Percentiles rank a stretch among this genome's conserved stretches.
Evolutionary conservation across 1,140 invertebrate species (phyloP).

Genomic region (Mactra quadrangularis): DNA sequence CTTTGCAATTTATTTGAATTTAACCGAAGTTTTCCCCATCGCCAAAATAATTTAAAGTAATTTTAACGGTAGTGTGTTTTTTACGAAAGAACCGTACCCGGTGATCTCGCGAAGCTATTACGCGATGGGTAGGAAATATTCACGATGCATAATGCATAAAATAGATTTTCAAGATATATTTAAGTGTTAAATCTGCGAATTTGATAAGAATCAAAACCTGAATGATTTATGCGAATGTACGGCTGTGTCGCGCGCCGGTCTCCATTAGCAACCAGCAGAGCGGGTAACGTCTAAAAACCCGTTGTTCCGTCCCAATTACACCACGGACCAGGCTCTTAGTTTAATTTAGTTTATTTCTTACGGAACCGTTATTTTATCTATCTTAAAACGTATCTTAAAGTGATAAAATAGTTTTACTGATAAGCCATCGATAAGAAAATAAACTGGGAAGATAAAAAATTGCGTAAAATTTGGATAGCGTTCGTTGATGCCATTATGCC

Average conservation of each 20-base stretch:
- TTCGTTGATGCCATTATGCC: constrained; percentile 33
- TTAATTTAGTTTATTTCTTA: constrained; percentile 40
- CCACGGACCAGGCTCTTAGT: constrained; percentile 17
- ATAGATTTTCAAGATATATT: constrained; percentile 45
- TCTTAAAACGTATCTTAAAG: constrained; percentile 46
- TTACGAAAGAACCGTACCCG: constrained; percentile 20
- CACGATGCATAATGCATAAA: constrained; percentile 47
- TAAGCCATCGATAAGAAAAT: constrained; percentile 38
- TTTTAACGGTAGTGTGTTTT: not conserved
- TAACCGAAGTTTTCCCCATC: too few relatives aligned
- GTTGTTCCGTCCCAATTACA: constrained; percentile 44
- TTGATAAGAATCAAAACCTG: constrained; percentile 21
- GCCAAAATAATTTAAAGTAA: too few relatives aligned
- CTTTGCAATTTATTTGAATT: too few relatives aligned
- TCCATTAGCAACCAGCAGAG: constrained; percentile 37
- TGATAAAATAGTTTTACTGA: constrained; percentile 54
- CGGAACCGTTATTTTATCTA: constrained; percentile 34
- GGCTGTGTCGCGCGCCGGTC: constrained; percentile 11
- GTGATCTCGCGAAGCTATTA: constrained; percentile 24
- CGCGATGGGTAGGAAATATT: constrained; percentile 26
- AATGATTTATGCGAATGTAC: constrained; percentile 44
- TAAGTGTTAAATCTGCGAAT: constrained; percentile 36
- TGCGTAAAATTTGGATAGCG: constrained; percentile 37
- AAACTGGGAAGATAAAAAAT: constrained; percentile 30
- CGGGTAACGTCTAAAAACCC: not conserved